These are phyloP conservation scores for Maniola hyperantus DNA, from an alignment of 2,888 invertebrate species.

Conservation along the genomic window DNA sequence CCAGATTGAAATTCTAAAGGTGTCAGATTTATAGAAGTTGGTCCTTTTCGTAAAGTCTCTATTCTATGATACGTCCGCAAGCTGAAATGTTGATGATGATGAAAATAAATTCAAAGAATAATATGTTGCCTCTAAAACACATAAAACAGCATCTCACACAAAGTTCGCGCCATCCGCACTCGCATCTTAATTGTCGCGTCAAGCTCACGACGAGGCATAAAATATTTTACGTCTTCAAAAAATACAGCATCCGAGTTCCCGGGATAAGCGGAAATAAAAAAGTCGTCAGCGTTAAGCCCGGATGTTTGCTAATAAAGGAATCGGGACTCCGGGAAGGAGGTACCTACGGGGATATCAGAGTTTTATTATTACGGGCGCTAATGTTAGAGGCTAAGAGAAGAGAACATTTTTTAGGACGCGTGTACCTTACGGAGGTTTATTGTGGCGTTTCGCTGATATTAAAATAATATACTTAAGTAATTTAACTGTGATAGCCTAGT, in stretches of 20 bases:
- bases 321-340: constrained; percentile 50
- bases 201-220: constrained; percentile 39
- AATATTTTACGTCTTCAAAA: constrained; percentile 41
- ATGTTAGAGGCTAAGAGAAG: constrained; percentile 58
- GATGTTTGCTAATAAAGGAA: constrained; percentile 73
- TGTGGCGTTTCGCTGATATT: constrained; percentile 21
- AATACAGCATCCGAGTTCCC: constrained; percentile 45
- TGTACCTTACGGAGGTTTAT: constrained; percentile 37
- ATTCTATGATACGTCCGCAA: too few species aligned
- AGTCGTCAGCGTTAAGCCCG: constrained; percentile 70
- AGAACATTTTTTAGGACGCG: constrained; percentile 44
- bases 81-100: too few species aligned
- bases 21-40: too few species aligned
- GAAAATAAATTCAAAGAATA: too few species aligned
- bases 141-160: constrained; percentile 6
- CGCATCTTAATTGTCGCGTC: constrained; percentile 32
- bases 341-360: constrained; percentile 53
- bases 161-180: constrained; percentile 26
- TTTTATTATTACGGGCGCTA: constrained; percentile 72
- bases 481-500: too few species aligned
- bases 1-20: too few species aligned
- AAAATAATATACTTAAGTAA: too few species aligned
- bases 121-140: neutral
- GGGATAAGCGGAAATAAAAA: constrained; percentile 74
- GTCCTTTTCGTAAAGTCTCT: too few species aligned